Base-by-base conservation (phyloP, 2,888 invertebrate species). In the Carcina quercana region DNA sequence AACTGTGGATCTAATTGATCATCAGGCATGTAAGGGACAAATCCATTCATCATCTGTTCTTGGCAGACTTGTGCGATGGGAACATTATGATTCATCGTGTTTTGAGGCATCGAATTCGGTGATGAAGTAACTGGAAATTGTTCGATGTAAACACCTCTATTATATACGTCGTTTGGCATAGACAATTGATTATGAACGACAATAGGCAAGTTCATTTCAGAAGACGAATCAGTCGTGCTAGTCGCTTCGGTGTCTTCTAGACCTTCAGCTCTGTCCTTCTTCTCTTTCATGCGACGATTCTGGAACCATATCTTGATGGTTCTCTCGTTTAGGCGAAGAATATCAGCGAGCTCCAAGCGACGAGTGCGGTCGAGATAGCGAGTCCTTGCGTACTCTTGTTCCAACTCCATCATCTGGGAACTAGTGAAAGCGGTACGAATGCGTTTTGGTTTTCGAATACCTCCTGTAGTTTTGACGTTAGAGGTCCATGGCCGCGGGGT, bases 251-350 rank as follows among this genome's bases (percentile, higher is more conserved):
- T 49, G 14, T 66, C 65, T 32, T 70, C 69, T 1, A 55, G 32
- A 35, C 46, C 47, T 32, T 74, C 75, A 2, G 59, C 50, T 21
- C 72, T 72, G 38, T 88, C 88, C 52, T 90, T 91, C 58, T 91
- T 91, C 50, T 76, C 83, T 42, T 91, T 91, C 93, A 93, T 94
- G 1, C 93, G 74, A 1, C 92, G 80, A 58, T 93, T 93, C 55
- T 94, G 93, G 59, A 94, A 94, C 93, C 93, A 94, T 21, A 93
- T 92, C 62, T 94, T 94, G 28, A 94, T 91, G 0, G 66, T 70
- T 1, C 70, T 58, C 35, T 76, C 74, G 29, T 68, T 68, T 11
- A 75, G 38, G 0, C 36, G 41, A 1, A 65, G 43, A 3, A 34
- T 22, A 0, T 51, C 50, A 1, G 63, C 56, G 0, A 95, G 80